Base-by-base conservation (phyloP, 2,797 vertebrate genomes). In the Trachops cirrhosus region DNA sequence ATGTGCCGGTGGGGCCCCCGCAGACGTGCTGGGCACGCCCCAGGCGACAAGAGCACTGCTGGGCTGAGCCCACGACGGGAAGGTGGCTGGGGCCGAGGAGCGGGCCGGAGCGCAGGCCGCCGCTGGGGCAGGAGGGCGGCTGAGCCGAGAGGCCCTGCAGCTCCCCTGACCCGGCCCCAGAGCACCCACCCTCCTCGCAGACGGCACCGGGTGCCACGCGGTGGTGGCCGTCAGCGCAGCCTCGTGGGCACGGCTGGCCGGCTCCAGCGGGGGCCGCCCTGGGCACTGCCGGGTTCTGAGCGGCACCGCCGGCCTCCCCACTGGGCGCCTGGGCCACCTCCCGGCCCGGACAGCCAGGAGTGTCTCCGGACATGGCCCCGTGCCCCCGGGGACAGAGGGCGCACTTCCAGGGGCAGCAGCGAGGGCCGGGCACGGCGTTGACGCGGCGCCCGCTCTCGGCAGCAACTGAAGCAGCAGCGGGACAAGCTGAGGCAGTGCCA, bases 381-480 rank as follows among this genome's bases (percentile, higher is more conserved):
- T 0, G 0, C 15, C 18, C 57, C 9, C 50, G 4, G 50, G 37
- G 52, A 5, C 50, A 3, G 44, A 39, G 34, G 10, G 21, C 19
- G 1, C 10, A 3, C 52, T 7, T 24, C 62, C 29, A 6, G 34
- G 1, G 52, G 52, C 16, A 7, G 26, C 44, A 4, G n/a, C 0
- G 5, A 8, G 46, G 39, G 48, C 7, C 12, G 1, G 26, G 22
- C 1, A 0, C 37, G 1, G 48, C 5, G 50, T 19, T 16, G 3
- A 85, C 8, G 2, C 3, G 2, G 5, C 24, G 9, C 75, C 24
- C 5, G 6, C 46, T 10, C 8, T 26, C 22, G 4, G 5, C 96
- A 99, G 99, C 99, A 99, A 99, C 95, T 99, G 98, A 99, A 99
- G 98, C 99, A 99, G 98, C 99, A 99, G 98, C 98, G 99, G 95